Evolutionary conservation across 2,888 invertebrate species (phyloP), one percentile per base, ranked within the genome.

Genomic region (Spodoptera littoralis): DNA sequence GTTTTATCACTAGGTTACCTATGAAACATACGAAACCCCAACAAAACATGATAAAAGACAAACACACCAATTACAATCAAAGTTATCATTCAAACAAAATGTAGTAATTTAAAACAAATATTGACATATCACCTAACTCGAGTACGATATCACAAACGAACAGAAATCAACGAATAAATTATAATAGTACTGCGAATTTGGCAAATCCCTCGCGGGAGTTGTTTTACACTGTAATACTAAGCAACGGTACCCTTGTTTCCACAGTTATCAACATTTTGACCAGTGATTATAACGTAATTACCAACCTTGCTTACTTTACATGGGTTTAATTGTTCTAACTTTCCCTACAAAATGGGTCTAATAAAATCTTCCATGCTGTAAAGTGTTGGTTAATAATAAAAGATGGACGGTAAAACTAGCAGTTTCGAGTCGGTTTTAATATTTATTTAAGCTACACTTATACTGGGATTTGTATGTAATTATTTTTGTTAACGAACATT

Each of bases 261-360:
- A 76, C 78, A 70, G 79, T 71, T 76, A 76, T 78, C 80, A 76
- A 79, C 80, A 76, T 80, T 80, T 72, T 76, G 73, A 76, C 81
- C 80, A 72, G 79, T 80, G 76, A 78, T 79, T 79, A 79, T 80
- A 70, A 72, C 66, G 62, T 78, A 76, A 79, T 79, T 80, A 78
- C 73, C 73, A 71, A 73, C 71, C 66, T 65, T 64, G 68, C 70
- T 77, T 75, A 76, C 69, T 78, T 78, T 64, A 73, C 76, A 72
- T 62, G 60, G 66, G 71, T 79, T 76, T 77, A 78, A 78, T 77
- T 79, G 80, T 79, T 75, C 79, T 72, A 79, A 78, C 64, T 79
- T 78, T 73, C 61, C 65, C 65, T 67, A 78, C 77, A 77, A 77
- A 79, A 78, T 60, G 74, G 74, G 43, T 51, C 54, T 69, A 63